Conservation (phyloP, 2,888 invertebrate species). For the Epistrophella euchroma region DNA sequence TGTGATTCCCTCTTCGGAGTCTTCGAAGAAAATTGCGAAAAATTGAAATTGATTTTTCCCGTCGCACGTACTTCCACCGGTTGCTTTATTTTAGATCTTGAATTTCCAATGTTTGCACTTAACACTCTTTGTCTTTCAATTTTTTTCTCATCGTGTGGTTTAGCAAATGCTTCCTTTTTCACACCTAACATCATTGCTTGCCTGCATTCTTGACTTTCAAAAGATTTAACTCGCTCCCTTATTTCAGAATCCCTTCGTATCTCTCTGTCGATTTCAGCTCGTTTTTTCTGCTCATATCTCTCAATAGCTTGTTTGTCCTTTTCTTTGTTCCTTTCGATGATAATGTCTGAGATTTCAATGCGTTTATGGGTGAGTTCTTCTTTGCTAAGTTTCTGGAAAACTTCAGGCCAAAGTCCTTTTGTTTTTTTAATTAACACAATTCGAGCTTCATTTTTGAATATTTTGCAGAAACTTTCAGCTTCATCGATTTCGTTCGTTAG, state of each 20-base stretch:
- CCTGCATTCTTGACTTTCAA: slow-evolving; percentile 79
- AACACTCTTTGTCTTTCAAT: slow-evolving; percentile 46
- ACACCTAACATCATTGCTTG: slow-evolving; percentile 63
- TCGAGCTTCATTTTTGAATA: slow-evolving; percentile 82
- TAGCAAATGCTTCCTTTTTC: slow-evolving; percentile 56
- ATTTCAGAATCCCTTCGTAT: slow-evolving; percentile 81
- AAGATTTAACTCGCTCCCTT: slow-evolving; percentile 81
- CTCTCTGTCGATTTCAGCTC: slow-evolving; percentile 81
- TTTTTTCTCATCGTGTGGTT: slow-evolving; percentile 54
- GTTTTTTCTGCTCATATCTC: slow-evolving; percentile 80
- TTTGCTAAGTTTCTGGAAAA: slow-evolving; percentile 81
- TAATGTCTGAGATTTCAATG: slow-evolving; percentile 80
- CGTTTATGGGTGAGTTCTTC: slow-evolving; percentile 80
- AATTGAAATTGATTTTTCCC: slow-evolving; percentile 81
- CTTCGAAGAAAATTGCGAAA: slow-evolving; percentile 79
- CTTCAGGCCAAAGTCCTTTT: slow-evolving; percentile 81
- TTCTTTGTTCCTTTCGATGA: slow-evolving; percentile 81
- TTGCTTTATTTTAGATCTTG: slow-evolving; percentile 61
- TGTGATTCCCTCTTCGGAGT: slow-evolving; percentile 83
- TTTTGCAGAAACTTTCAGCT: slow-evolving; percentile 81
- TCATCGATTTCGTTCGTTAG: slow-evolving; percentile 82
- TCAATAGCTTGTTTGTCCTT: slow-evolving; percentile 80
- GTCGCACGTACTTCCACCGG: slow-evolving; percentile 79
- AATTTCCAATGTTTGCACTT: slow-evolving; percentile 42
- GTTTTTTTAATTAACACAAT: slow-evolving; percentile 81